Base-by-base conservation (phyloP, 1,140 invertebrate species). In the fruit fly (Drosophila melanogaster) region DNA sequence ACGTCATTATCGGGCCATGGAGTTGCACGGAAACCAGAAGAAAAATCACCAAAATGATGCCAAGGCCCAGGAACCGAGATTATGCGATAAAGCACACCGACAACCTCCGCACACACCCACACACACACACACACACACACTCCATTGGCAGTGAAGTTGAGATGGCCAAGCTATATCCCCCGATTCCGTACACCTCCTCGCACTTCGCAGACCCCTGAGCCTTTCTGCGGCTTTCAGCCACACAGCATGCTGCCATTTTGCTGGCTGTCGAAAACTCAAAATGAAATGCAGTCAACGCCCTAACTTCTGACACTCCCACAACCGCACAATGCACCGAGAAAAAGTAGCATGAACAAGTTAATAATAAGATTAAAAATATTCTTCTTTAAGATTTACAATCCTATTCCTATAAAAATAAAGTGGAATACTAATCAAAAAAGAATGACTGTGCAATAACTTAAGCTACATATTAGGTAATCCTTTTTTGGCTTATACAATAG, bases 211-310 rank as follows among this genome's bases (percentile, higher is more conserved):
- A 51, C 38, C 17, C 38, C 17, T 59, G 58, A 40, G 58, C 26
- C 47, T 46, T 41, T 46, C 50, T 69, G 73, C 50, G 47, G 66
- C 54, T 69, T 55, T 79, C 54, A 72, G 56, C n/a, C 77, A 64
- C 79, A 70, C 75, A 73, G 79, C 75, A 56, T 51, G 81, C 83
- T 77, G 65, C 79, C 83, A 79, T 86, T 86, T 87, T 79, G 75
- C 69, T 71, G 79, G 70, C 64, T 65, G 51, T 62, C 76, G 35
- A 64, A 69, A 86, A 70, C 47, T 70, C 71, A 64, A 79, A 77
- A 85, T 74, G 78, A 81, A 86, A 81, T 87, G 81, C 81, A 85
- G 66, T 66, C 73, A 55, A 83, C 41, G 53, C 71, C 77, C 54
- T 54, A 38, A 47, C 71, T 55, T 37, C 49, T 58, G 64, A 55